These are phyloP conservation scores for Priocnemis perturbator DNA, from an alignment of 2,888 invertebrate species.

Conservation along the genomic window DNA sequence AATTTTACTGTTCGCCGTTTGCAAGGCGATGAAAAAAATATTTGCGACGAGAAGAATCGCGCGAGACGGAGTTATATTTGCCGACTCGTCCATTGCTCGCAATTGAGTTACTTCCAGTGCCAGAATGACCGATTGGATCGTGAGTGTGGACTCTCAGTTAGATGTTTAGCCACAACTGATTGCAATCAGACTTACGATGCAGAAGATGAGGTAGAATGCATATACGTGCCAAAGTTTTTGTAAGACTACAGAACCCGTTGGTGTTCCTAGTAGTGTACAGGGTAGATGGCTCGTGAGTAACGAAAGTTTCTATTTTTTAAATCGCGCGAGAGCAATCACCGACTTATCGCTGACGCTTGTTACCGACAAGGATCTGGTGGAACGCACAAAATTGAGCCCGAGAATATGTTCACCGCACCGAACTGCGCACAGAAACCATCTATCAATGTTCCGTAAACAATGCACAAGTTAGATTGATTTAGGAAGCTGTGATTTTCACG, in stretches of 20 bases:
- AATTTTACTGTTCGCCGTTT: too few relatives aligned
- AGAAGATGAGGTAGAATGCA: conserved; percentile 12
- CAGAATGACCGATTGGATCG: background rate
- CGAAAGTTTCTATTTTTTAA: conserved; percentile 44
- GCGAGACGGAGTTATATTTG: background rate
- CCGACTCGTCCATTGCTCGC: background rate
- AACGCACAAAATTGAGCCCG: conserved; percentile 46
- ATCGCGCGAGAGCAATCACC: conserved; percentile 33
- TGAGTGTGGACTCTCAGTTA: conserved; percentile 8
- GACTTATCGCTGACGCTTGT: conserved; percentile 25
- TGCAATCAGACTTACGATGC: conserved; percentile 1
- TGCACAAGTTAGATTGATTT: background rate
- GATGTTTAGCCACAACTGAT: background rate
- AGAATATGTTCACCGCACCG: too few relatives aligned
- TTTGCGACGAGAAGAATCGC: too few relatives aligned
- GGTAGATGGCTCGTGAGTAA: conserved; percentile 31
- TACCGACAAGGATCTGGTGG: conserved; percentile 32
- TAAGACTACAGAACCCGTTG: conserved; percentile 23
- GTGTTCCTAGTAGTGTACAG: conserved; percentile 45
- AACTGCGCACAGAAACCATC: too few relatives aligned
- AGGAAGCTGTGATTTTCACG: background rate
- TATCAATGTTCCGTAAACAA: background rate
- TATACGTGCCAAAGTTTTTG: conserved; percentile 50
- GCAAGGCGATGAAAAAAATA: too few relatives aligned
- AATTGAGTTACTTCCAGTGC: too few relatives aligned